A percentile compares a stretch with the other conserved stretches of the same genome.
Evolutionary conservation across 2,888 invertebrate species (phyloP).

Genomic region (Drosophila mayaguana): DNA sequence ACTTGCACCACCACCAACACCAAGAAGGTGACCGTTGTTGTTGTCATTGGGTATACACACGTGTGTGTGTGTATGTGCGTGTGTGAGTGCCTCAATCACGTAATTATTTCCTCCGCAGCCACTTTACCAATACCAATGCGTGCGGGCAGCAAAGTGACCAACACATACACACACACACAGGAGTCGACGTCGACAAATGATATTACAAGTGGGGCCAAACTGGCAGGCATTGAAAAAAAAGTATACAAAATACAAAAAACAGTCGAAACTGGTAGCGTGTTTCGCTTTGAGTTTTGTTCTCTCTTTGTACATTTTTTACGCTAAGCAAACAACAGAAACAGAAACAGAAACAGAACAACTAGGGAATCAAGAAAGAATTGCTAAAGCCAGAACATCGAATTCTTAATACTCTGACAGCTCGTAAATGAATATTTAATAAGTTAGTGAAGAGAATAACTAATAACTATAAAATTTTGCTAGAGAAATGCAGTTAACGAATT

Average conservation of each 20-base stretch:
- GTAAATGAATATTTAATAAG: neutral
- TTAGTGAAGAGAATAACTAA: neutral
- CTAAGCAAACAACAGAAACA: constrained; percentile 61
- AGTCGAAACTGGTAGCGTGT: constrained; percentile 70
- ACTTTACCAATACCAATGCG: constrained; percentile 60
- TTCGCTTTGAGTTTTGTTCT: constrained; percentile 61
- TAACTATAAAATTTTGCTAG: too few species aligned
- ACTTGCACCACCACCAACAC: constrained; percentile 32
- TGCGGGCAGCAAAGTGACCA: constrained; percentile 52
- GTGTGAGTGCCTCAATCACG: constrained; percentile 83
- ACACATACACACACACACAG: constrained; percentile 39
- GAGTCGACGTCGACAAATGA: constrained; percentile 50
- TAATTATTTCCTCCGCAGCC: constrained; percentile 85
- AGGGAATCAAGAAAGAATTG: constrained; percentile 18
- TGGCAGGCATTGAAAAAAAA: constrained; percentile 32
- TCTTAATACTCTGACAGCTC: constrained; percentile 20
- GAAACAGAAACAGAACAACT: constrained; percentile 47
- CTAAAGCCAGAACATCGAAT: neutral
- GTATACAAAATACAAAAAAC: constrained; percentile 23
- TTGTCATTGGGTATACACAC: constrained; percentile 51
- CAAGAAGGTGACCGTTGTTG: constrained; percentile 38
- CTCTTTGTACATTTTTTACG: constrained; percentile 54
- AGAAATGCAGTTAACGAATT: too few species aligned
- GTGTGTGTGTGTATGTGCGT: constrained; percentile 51
- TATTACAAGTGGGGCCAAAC: constrained; percentile 59